Evolutionary conservation across 2,888 invertebrate species (phyloP).

Genomic region (Parnassius orleans): DNA sequence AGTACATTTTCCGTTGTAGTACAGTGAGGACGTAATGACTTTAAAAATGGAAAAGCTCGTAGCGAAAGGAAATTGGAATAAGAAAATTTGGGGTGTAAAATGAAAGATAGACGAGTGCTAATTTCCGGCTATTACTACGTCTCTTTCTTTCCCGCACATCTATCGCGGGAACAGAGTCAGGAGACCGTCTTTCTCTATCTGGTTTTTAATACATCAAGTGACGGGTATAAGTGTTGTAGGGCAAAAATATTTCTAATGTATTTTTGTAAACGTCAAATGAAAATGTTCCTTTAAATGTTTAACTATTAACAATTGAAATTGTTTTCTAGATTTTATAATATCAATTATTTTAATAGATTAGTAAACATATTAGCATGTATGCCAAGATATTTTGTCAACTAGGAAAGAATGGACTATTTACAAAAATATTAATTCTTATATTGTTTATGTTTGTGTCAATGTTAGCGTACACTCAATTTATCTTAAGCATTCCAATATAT

Average conservation of each 20-base stretch:
- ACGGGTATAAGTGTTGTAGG: slow-evolving; percentile 27
- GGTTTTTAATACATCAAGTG: slow-evolving; percentile 44
- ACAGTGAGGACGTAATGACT: slow-evolving; percentile 46
- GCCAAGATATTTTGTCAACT: too few species aligned
- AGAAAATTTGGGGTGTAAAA: slow-evolving; percentile 89
- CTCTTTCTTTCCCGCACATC: slow-evolving; percentile 79
- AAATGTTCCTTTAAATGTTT: too few species aligned
- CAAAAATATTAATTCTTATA: too few species aligned
- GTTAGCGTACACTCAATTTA: too few species aligned
- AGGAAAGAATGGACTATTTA: too few species aligned
- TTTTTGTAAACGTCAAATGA: background rate
- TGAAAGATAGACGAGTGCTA: slow-evolving; percentile 88
- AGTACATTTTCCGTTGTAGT: slow-evolving; percentile 35
- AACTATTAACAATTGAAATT: too few species aligned
- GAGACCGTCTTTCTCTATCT: slow-evolving; percentile 71
- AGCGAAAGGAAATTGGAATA: slow-evolving; percentile 86
- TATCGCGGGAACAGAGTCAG: slow-evolving; percentile 65
- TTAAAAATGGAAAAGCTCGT: slow-evolving; percentile 58
- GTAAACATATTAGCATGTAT: too few species aligned
- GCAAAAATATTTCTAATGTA: slow-evolving; percentile 22
- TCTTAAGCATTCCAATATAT: too few species aligned
- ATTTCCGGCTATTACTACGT: slow-evolving; percentile 84
- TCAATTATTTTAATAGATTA: too few species aligned
- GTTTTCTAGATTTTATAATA: too few species aligned
- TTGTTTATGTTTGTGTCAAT: too few species aligned